Evolutionary conservation across 1,140 invertebrate genomes (phyloP).

Genomic region (Musca vetustissima): DNA sequence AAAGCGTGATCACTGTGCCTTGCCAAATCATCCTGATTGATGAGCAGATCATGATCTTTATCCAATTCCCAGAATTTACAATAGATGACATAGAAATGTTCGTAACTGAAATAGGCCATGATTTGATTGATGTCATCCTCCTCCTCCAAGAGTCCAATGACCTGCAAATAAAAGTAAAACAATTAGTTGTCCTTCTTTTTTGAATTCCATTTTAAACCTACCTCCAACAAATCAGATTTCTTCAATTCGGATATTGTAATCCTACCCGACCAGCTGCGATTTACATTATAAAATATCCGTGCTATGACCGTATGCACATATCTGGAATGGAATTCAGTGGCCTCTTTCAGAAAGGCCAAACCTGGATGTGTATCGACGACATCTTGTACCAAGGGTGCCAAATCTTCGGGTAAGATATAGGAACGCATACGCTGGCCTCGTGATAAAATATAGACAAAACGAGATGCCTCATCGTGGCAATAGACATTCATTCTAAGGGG

Average conservation of each 20-base stretch:
- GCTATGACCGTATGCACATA: conserved; percentile 97
- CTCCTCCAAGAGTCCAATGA: conserved; percentile 77
- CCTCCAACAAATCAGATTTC: conserved; percentile 81
- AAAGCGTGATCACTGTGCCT: conserved; percentile 96
- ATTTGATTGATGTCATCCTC: conserved; percentile 98
- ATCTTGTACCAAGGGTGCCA: conserved; percentile 92
- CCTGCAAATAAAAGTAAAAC: conserved; percentile 56
- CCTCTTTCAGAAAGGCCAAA: conserved; percentile 93
- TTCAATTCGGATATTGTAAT: conserved; percentile 89
- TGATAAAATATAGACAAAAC: conserved; percentile 86
- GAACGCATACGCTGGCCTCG: conserved; percentile 63
- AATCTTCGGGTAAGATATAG: conserved; percentile 78
- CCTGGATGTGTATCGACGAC: conserved; percentile 99
- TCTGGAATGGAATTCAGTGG: conserved; percentile 97
- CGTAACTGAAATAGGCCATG: conserved; percentile 97
- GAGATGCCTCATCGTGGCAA: conserved; percentile 86
- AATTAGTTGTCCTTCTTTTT: neutral
- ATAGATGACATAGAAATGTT: conserved; percentile 99
- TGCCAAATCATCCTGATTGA: conserved; percentile 90
- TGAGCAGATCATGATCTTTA: conserved; percentile 95
- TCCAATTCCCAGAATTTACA: conserved; percentile 99
- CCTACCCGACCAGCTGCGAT: conserved; percentile 94
- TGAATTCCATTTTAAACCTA: conserved; percentile 27
- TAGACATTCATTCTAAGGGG: conserved; percentile 67
- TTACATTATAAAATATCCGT: conserved; percentile 97